These are phyloP conservation scores for Gadus macrocephalus DNA, from an alignment of 2,113 vertebrate species.

Conservation along the genomic window DNA sequence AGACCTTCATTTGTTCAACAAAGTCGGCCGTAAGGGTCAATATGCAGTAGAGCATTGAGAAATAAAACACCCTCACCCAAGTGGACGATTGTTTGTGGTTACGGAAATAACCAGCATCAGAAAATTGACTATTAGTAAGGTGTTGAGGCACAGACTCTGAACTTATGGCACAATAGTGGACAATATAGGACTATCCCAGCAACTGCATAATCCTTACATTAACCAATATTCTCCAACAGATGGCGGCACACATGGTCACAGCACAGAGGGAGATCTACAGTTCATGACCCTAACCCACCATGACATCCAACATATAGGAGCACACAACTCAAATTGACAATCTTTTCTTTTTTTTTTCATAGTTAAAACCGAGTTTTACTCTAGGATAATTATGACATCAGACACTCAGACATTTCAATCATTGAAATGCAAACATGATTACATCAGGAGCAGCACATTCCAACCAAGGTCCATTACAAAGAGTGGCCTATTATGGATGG, in stretches of 20 bases:
- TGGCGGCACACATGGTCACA: slow-evolving; percentile 47
- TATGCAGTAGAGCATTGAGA: slow-evolving; percentile 31
- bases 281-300: slow-evolving; percentile 25
- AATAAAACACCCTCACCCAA: neutral
- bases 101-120: slow-evolving; percentile 20
- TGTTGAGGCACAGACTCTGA: neutral
- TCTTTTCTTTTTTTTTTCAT: slow-evolving; percentile 11
- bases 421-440: no score
- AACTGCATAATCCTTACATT: slow-evolving; percentile 6
- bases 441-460: no score
- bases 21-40: slow-evolving; percentile 50
- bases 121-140: slow-evolving; percentile 3
- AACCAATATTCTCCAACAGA: neutral
- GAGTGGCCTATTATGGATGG: no score
- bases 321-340: slow-evolving; percentile 37
- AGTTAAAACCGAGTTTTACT: neutral
- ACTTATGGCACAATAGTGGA: neutral
- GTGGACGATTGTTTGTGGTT: neutral
- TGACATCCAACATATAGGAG: slow-evolving; percentile 39
- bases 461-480: no score
- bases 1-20: slow-evolving; percentile 34
- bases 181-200: no score
- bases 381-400: no score
- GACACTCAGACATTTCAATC: no score
- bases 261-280: slow-evolving; percentile 35